Evolutionary conservation across 2,797 vertebrate genomes (phyloP), one percentile per base, ranked within the genome.

Genomic region (Danio choprae): DNA sequence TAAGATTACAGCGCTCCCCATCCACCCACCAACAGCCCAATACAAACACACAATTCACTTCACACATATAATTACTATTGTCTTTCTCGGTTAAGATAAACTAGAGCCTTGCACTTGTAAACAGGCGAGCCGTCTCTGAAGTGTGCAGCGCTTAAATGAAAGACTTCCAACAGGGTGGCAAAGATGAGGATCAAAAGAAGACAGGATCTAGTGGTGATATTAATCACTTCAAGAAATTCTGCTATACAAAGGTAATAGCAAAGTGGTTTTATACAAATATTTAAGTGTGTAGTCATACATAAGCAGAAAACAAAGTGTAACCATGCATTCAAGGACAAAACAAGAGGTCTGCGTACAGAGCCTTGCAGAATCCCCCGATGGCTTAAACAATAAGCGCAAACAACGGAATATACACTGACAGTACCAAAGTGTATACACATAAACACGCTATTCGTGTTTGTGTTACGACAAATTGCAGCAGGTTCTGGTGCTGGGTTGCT

Each of bases 21-120:
- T 81, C 71, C 86, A 83, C 78, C 76, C 71, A 71, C 72, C 59
- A 80, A 74, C 68, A 70, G 13, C 53, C 72, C 56, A 56, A 68
- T 77, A 72, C 84, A 80, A 58, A 80, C 68, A 81, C 79, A 82
- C 67, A 68, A 58, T 64, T 74, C 73, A 74, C 69, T 79, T 84
- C 80, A 80, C 41, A 79, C 72, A 51, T 81, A 72, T 81, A 79
- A 72, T 80, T 75, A 69, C 79, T 81, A 78, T 85, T 83, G 81
- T 85, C 77, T 72, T 79, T 67, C 64, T 40, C 15, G 81, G 22
- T 78, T 62, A 65, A 76, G 74, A 81, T 71, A 77, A 80, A 74
- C 72, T 55, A 46, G 56, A 77, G 29, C 18, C 50, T 78, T 53
- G 79, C 56, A 80, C 72, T 76, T 67, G 81, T 79, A 79, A 79